Evolutionary conservation across 2,113 vertebrate genomes (phyloP).

Genomic region (Panthera leo): DNA sequence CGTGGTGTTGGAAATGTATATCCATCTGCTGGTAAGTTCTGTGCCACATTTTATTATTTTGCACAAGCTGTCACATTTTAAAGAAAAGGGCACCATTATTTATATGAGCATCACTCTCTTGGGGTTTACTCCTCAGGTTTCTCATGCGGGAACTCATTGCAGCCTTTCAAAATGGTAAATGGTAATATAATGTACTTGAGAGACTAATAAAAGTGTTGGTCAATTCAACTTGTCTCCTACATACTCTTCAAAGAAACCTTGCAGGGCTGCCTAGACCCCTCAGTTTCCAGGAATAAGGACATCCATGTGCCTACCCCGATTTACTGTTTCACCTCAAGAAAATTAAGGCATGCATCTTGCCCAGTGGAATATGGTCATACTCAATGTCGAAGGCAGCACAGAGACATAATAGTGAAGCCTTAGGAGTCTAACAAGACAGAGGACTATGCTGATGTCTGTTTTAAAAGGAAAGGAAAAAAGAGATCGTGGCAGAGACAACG

Average conservation of each 20-base stretch:
- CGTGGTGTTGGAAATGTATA: neutral
- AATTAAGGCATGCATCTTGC: neutral
- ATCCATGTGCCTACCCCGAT: accelerated
- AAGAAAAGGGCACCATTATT: neutral
- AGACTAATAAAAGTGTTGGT: neutral
- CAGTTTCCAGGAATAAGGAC: neutral
- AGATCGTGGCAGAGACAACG: neutral
- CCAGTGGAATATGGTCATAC: too few species aligned
- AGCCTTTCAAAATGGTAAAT: neutral
- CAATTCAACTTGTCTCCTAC: accelerated
- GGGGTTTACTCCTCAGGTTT: neutral
- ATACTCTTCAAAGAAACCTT: neutral
- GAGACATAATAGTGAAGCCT: accelerated
- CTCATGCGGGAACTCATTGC: neutral
- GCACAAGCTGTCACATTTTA: neutral
- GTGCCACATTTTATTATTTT: neutral
- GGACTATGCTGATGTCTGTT: neutral
- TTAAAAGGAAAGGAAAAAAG: neutral
- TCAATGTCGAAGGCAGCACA: neutral
- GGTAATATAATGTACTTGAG: neutral
- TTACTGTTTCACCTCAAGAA: neutral
- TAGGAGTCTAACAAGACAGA: neutral
- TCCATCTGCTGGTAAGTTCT: neutral
- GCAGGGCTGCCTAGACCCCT: neutral
- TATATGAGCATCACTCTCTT: too few species aligned